phyloP scores from a whole-genome alignment of 53 echinoderm and acorn worm genomes.

The Hippasteria phrygiana region DNA sequence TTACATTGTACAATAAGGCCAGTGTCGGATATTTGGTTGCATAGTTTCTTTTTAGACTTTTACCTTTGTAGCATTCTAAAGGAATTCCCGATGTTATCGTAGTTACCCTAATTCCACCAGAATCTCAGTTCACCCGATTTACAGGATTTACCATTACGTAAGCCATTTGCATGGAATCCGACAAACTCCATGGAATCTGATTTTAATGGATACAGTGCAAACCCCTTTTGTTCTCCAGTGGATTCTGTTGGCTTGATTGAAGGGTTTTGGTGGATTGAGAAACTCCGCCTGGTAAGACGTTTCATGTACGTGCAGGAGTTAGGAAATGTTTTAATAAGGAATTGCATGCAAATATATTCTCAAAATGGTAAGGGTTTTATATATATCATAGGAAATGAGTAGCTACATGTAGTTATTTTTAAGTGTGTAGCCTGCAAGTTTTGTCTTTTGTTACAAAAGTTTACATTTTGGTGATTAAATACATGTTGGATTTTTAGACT shows the following conservation, averaged over 20 bases:
- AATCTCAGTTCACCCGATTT: too few relatives aligned
- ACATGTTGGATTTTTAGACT: too few relatives aligned
- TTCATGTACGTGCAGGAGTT: not conserved
- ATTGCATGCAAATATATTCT: not conserved
- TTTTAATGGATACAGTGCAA: not conserved
- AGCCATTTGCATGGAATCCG: not conserved
- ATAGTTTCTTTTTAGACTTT: not conserved
- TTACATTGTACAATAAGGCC: not conserved
- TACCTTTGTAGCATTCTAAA: not conserved
- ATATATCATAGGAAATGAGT: not conserved
- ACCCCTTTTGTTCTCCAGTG: not conserved
- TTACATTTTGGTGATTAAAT: too few relatives aligned
- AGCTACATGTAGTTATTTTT: not conserved
- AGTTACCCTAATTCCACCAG: too few relatives aligned
- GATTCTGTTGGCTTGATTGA: not conserved
- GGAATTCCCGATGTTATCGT: not conserved
- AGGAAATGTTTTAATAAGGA: not conserved
- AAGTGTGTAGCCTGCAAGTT: too few relatives aligned
- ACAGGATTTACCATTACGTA: too few relatives aligned
- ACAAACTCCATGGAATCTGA: too few relatives aligned
- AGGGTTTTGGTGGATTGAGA: not conserved
- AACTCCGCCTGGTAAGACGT: not conserved
- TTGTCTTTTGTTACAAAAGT: too few relatives aligned
- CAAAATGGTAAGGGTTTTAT: not conserved
- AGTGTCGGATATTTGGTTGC: not conserved